phyloP scores from a whole-genome alignment of 2,888 invertebrate genomes.

The Anoplius nigerrimus region DNA sequence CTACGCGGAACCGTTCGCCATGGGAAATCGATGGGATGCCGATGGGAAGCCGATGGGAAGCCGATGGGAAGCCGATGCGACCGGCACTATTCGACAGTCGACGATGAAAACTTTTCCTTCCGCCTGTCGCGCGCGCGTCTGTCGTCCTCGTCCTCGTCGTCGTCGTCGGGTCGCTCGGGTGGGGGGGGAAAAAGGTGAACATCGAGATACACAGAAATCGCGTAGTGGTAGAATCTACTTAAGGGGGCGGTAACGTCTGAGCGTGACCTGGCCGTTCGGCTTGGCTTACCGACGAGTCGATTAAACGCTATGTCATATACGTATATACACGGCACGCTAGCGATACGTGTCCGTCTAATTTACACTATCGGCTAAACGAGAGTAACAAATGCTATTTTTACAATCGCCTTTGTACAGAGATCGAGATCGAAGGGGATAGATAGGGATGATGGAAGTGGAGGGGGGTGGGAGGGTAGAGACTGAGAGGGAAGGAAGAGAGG shows the following conservation, averaged over 20 bases:
- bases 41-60: no score
- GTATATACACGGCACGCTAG: slow-evolving; percentile 61
- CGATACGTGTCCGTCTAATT: slow-evolving; percentile 62
- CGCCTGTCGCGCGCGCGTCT: slow-evolving; percentile 6
- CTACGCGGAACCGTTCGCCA: no score
- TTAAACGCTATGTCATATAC: slow-evolving; percentile 41
- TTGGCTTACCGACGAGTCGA: slow-evolving; percentile 41
- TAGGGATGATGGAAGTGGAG: no score
- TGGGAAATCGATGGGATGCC: no score
- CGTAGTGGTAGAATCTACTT: slow-evolving; percentile 53
- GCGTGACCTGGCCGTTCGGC: slow-evolving; percentile 54
- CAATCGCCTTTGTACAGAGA: slow-evolving; percentile 57
- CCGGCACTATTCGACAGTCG: no score
- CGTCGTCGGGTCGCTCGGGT: no score
- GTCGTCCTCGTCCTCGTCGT: no score
- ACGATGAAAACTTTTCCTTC: slow-evolving; percentile 3
- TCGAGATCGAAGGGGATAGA: background rate
- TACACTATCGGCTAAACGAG: slow-evolving; percentile 70
- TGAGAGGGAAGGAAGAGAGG: background rate
- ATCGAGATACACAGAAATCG: slow-evolving; percentile 58
- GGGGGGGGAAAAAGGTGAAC: slow-evolving; percentile 38
- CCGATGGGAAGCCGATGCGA: no score
- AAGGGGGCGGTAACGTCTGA: slow-evolving; percentile 47
- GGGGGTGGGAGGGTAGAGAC: no score
- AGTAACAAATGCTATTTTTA: slow-evolving; percentile 74